Evolutionary conservation across 2,888 invertebrate genomes (phyloP), one percentile per base, ranked within the genome.

Genomic region (Frankliniella intonsa): DNA sequence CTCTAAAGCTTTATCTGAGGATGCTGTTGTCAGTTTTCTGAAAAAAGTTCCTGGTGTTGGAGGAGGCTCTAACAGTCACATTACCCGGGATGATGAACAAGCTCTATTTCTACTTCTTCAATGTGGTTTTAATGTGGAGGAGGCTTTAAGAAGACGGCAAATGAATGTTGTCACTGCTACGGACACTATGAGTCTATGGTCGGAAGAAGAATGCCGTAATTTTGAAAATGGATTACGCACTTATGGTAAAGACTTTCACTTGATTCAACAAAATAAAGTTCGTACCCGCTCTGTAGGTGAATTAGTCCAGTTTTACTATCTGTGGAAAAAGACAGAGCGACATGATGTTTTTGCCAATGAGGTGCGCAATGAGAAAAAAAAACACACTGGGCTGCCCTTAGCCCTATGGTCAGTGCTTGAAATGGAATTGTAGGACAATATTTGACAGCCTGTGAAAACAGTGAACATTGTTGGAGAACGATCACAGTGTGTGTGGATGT

Each of bases 281-380:
- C 91, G 95, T 85, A 97, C 98, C 83, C 91, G 98, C 85, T 96
- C 97, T 12, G 97, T 99, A 80, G 97, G 98, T 55, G 99, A 99
- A 88, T 90, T 99, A 84, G 97, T 99, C 19, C 97, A 98, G 87
- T 99, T 99, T 89, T 95, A 95, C 88, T 95, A 95, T 86, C 91
- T 98, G 82, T 99, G 99, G 99, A 99, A 99, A 89, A 99, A 99
- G 89, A 98, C 98, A 50, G 98, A 98, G 87, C 91, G 99, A 25
- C 97, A 98, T 88, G 99, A 99, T 89, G 94, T 90, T 25, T 92
- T 91, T 87, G 97, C 97, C 0, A 95, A 95, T 87, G 95, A 95
- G 88, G 94, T 94, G 14, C 90, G 96, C 81, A 88, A 97, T 85
- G 97, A 97, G 87, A 97, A 97, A 89, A 96, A 96, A 87, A 97